phyloP scores from a whole-genome alignment of 2,113 vertebrate species.

The Lamprologus callipterus region DNA sequence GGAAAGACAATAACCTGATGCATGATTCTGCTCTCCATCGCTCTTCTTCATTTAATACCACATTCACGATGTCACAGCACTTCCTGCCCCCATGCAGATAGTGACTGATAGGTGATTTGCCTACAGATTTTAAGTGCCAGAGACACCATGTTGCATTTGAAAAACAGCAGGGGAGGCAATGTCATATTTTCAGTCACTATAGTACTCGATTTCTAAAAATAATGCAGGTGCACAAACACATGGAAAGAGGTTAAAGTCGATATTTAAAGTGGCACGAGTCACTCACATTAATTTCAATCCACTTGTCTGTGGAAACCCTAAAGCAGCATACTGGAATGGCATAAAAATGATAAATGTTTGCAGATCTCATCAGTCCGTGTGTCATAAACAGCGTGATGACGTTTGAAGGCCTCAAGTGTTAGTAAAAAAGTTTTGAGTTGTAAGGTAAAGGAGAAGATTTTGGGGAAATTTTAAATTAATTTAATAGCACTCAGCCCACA shows the following conservation, averaged over 20 bases:
- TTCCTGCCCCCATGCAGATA: not conserved
- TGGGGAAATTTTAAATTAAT: not conserved
- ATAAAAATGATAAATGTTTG: not conserved
- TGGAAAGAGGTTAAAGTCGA: not conserved
- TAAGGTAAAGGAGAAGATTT: not conserved
- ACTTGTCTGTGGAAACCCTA: not conserved
- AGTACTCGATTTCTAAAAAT: not conserved
- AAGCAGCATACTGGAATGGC: not conserved
- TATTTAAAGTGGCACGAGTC: not conserved
- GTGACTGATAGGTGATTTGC: slow-evolving; percentile 6
- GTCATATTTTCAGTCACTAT: not conserved
- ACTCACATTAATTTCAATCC: not conserved
- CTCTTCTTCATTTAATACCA: slow-evolving; percentile 4
- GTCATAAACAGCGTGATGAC: not conserved
- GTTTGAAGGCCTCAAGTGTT: not conserved
- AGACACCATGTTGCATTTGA: not conserved
- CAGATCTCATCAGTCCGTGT: not conserved
- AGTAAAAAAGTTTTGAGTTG: not conserved
- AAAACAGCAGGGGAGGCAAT: not conserved
- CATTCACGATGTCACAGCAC: not conserved
- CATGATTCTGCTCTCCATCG: not conserved
- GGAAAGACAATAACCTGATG: slow-evolving; percentile 41
- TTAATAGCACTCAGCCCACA: not conserved
- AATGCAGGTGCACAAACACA: not conserved
- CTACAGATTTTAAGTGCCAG: slow-evolving; percentile 1